Evolutionary conservation across 2,888 invertebrate species (phyloP), one percentile per base, ranked within the genome.

Genomic region (Scrobipalpa costella): DNA sequence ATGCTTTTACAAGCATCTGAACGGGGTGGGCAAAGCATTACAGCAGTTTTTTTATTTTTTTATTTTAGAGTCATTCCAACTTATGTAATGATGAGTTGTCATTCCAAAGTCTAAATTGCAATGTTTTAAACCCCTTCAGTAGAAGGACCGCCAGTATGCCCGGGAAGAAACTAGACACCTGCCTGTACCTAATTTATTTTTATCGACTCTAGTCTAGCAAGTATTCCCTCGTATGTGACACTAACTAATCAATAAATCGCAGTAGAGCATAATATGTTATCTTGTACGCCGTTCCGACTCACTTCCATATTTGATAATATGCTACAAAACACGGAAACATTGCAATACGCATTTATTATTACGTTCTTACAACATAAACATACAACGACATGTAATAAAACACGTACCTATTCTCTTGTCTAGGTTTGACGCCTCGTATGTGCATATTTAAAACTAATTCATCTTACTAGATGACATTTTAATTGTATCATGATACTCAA

Each of bases 241-340:
- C 44, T 68, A 80, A 66, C 73, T 79, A 75, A 69, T 76, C 78
- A 77, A 73, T 78, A 76, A 77, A 66, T 64, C 63, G 63, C 36
- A 65, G 60, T 65, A 58, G 38, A n/a, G n/a, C 33, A 63, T 65
- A 55, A 60, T 47, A 60, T 65, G 57, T 63, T 63, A 65, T 65
- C 63, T 63, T 58, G 8, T 17, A 40, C 55, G 52, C 8, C 21
- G 21, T 40, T 52, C 15, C 60, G 57, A 34, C 58, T 44, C 27
- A 62, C 63, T 60, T 65, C 65, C 65, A 65, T 65, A 57, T 63
- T 63, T 57, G 63, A 65, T 65, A 65, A 55, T 50, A 44, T 50
- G 19, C 17, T 1, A 36, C 34, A 17, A 62, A 44, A 59, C 50
- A 60, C 60, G 59, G 63, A 63, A 44, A 63, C 33, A 13, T 7